These are phyloP conservation scores for Malurus leucopterus DNA, from an alignment of 2,797 vertebrate genomes.

Conservation along the genomic window DNA sequence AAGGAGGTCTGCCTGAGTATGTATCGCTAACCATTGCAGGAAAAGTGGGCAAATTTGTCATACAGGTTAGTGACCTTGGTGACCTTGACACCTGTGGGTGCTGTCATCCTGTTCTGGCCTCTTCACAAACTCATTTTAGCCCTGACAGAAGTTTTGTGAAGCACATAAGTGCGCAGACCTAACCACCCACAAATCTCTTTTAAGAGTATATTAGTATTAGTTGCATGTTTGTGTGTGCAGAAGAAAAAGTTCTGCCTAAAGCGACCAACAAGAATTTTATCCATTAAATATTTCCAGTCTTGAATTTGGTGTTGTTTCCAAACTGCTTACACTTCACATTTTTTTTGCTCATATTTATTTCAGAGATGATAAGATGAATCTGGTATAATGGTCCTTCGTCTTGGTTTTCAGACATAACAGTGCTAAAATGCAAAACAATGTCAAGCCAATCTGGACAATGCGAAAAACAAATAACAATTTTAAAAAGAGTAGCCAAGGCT, in stretches of 20 bases:
- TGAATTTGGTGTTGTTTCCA: not conserved
- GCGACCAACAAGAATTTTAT: not conserved
- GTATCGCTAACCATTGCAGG: not conserved
- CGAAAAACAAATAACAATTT: not conserved
- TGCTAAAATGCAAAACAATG: not conserved
- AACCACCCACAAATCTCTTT: not conserved
- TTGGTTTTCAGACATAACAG: not conserved
- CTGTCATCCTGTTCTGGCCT: not conserved
- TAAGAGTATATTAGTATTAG: not conserved
- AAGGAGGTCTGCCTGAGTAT: not conserved
- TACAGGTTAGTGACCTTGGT: not conserved
- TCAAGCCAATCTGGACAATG: not conserved
- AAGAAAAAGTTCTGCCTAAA: not conserved
- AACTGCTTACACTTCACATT: not conserved
- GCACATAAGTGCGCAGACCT: not conserved
- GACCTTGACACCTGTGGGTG: not conserved
- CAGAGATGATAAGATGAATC: not conserved
- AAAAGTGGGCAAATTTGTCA: not conserved
- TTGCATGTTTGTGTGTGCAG: accelerated
- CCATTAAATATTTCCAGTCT: not conserved
- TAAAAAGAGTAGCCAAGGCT: not conserved
- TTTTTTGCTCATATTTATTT: not conserved
- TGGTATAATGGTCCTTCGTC: not conserved
- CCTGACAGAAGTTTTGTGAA: not conserved
- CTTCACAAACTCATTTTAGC: not conserved